Conservation (phyloP, 2,797 vertebrate species). For the Xiphophorus birchmanni region DNA sequence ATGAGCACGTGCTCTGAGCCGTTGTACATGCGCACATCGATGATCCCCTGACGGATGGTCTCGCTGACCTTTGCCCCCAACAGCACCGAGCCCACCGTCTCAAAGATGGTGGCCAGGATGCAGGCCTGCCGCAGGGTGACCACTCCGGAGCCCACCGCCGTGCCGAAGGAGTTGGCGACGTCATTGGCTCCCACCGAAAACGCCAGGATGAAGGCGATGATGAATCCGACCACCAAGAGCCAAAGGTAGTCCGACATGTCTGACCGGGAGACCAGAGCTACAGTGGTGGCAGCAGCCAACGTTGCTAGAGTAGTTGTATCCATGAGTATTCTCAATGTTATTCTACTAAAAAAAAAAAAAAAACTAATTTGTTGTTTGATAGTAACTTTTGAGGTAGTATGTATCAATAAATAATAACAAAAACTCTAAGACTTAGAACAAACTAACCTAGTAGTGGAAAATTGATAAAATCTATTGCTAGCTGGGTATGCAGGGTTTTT, state of each 20-base stretch:
- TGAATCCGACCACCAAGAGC: slow-evolving; percentile 90
- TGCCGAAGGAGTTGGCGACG: slow-evolving; percentile 97
- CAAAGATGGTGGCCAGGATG: slow-evolving; percentile 91
- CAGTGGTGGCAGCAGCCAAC: slow-evolving; percentile 63
- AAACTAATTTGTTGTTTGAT: slow-evolving; percentile 20
- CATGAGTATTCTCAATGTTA: slow-evolving; percentile 54
- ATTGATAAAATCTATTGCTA: slow-evolving; percentile 73
- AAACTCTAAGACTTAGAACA: slow-evolving; percentile 6
- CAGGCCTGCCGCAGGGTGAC: slow-evolving; percentile 94
- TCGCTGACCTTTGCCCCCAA: slow-evolving; percentile 95
- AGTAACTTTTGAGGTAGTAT: slow-evolving; percentile 73
- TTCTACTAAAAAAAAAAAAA: slow-evolving; percentile 15
- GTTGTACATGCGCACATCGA: slow-evolving; percentile 90
- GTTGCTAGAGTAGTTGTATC: slow-evolving; percentile 73
- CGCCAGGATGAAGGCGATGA: slow-evolving; percentile 94
- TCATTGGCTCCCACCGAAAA: slow-evolving; percentile 98
- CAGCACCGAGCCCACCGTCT: slow-evolving; percentile 92
- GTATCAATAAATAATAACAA: slow-evolving; percentile 47
- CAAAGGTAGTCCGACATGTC: slow-evolving; percentile 80
- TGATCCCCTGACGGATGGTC: slow-evolving; percentile 93
- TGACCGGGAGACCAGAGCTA: slow-evolving; percentile 50
- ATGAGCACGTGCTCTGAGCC: slow-evolving; percentile 82
- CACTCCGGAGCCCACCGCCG: slow-evolving; percentile 94
- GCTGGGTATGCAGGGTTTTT: slow-evolving; percentile 71
- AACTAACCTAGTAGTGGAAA: not conserved